Conservation (phyloP, 2,888 invertebrate species). For the Scrobipalpa costella region DNA sequence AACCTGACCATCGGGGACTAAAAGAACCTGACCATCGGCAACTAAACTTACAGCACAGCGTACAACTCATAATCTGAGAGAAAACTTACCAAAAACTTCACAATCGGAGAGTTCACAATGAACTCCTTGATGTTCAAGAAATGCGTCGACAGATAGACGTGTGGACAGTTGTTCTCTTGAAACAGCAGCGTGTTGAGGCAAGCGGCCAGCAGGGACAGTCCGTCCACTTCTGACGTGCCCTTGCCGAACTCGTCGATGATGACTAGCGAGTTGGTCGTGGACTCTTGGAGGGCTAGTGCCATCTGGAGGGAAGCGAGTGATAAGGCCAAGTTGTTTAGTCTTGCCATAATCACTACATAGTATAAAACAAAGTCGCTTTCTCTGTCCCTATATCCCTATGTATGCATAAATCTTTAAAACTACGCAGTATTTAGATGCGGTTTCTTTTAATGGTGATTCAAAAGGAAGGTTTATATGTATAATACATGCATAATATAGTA, state of each 20-base stretch:
- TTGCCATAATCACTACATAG: too few species aligned
- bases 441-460: too few species aligned
- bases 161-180: slow-evolving; percentile 83
- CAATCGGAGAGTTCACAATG: slow-evolving; percentile 75
- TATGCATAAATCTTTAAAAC: too few species aligned
- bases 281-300: slow-evolving; percentile 84
- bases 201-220: slow-evolving; percentile 86
- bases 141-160: slow-evolving; percentile 89
- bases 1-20: too few species aligned
- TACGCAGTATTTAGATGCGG: too few species aligned
- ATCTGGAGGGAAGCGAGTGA: slow-evolving; percentile 75
- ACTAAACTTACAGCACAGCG: too few species aligned
- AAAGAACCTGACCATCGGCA: too few species aligned
- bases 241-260: slow-evolving; percentile 95
- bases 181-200: slow-evolving; percentile 84
- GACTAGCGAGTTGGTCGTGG: slow-evolving; percentile 85
- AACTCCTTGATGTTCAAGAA: slow-evolving; percentile 84
- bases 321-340: not conserved
- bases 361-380: too few species aligned
- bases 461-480: too few species aligned
- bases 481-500: too few species aligned
- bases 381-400: too few species aligned
- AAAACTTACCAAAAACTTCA: slow-evolving; percentile 79
- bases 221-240: slow-evolving; percentile 89
- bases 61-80: too few species aligned